Evolutionary conservation across 1,140 invertebrate genomes (phyloP), one percentile per base, ranked within the genome.

Genomic region (Hesperophylax magnus): DNA sequence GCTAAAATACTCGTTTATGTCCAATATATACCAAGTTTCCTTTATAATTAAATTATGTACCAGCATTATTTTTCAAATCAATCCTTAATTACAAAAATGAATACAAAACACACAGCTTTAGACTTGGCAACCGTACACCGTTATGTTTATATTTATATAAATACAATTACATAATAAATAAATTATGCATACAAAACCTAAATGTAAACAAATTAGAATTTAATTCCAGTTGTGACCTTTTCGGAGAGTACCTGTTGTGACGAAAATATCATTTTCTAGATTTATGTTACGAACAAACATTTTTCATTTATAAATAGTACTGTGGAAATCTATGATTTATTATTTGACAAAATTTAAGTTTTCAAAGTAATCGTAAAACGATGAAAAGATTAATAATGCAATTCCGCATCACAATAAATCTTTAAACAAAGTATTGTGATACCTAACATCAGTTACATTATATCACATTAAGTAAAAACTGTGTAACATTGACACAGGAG

Each of bases 61-160:
- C 85, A 85, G 86, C 85, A 85, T 79, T 54, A 18, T 56, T 78
- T 61, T 72, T 47, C 34, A 72, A 79, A 61, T 74, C 63, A 52
- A 53, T 65, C 22, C 60, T 77, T 53, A 67, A 52, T 24, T 77
- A 47, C 18, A 24, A 65, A 77, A 77, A 65, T 52, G 0, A 77
- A 77, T 77, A 77, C 56, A 79, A 71, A 79, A 72, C 67, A 61
- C 67, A 72, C 65, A 69, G 27, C 77, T 65, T 77, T 53, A 77
- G 47, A 54, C 77, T 69, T 71, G 78, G 15, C 54, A n/a, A 61
- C 78, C 78, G 69, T 79, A 79, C 78, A 79, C 78, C 78, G 34
- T 61, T 34, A 47, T 53, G 17, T 52, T 22, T 52, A 52, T 20
- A n/a, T n/a, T n/a, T n/a, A 54, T 54, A 24, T 53, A 31, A 53